phyloP scores from a whole-genome alignment of 2,113 vertebrate genomes.

The Trogon surrucura region DNA sequence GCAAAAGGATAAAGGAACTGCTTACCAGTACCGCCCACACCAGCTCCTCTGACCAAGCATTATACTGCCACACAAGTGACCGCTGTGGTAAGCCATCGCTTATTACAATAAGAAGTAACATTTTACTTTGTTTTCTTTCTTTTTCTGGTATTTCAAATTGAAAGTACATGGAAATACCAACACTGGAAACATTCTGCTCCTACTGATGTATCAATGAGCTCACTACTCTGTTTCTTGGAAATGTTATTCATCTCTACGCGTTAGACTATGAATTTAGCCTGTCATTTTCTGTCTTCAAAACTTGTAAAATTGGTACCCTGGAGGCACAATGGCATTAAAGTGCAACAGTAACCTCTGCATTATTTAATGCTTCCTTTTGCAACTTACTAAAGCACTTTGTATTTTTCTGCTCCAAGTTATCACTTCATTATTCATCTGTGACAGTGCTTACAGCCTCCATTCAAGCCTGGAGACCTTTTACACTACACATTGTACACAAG shows the following conservation, averaged over 20 bases:
- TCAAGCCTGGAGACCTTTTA: neutral
- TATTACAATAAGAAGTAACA: conserved; percentile 25
- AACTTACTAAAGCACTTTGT: neutral
- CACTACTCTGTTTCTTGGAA: conserved; percentile 33
- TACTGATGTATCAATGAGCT: conserved; percentile 4
- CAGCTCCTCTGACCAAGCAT: conserved; percentile 11
- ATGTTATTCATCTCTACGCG: neutral
- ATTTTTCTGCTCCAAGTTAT: neutral
- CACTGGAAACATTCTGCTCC: conserved; percentile 25
- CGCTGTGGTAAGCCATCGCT: neutral
- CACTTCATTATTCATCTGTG: neutral
- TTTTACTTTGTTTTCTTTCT: conserved; percentile 45
- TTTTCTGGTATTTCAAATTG: conserved; percentile 2
- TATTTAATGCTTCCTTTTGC: conserved; percentile 4
- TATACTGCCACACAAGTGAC: conserved; percentile 16
- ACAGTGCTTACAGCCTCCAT: neutral
- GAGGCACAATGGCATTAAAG: neutral
- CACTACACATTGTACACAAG: neutral
- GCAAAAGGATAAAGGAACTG: conserved; percentile 26
- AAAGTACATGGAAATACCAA: conserved; percentile 16
- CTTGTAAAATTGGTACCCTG: neutral
- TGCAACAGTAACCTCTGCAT: neutral
- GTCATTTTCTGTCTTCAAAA: conserved; percentile 32
- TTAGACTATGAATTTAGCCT: neutral
- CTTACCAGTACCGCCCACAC: conserved; percentile 6